A percentile compares a stretch with the other conserved stretches of the same genome.
phyloP scores from a whole-genome alignment of 2,113 vertebrate genomes.

The Corythoichthys intestinalis region DNA sequence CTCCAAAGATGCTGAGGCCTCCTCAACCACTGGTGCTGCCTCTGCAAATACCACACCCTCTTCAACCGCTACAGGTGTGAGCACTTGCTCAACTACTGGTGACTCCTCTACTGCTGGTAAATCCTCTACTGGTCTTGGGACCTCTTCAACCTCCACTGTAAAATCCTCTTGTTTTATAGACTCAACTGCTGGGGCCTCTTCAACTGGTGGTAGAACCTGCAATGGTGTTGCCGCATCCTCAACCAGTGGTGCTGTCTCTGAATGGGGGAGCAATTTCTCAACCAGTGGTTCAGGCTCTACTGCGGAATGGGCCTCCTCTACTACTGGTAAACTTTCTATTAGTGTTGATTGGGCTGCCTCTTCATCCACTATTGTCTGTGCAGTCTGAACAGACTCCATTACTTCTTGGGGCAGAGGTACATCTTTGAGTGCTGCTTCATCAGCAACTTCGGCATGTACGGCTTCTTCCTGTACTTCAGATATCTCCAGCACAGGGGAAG shows the following conservation, averaged over 20 bases:
- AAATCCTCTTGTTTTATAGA: background rate
- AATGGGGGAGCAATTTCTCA: background rate
- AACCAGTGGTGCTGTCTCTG: background rate
- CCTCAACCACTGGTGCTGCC: background rate
- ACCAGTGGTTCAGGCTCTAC: background rate
- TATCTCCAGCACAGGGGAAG: slow-evolving; percentile 41
- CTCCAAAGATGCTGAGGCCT: background rate
- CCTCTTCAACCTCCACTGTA: background rate
- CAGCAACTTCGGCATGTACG: background rate
- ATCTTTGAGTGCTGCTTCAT: slow-evolving; percentile 8
- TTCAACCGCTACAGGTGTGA: background rate
- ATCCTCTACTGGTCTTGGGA: background rate
- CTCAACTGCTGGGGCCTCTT: background rate
- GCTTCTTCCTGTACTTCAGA: slow-evolving; percentile 16
- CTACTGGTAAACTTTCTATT: too few species aligned
- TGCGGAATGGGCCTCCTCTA: background rate
- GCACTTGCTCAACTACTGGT: background rate
- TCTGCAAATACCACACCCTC: background rate
- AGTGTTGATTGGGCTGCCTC: background rate
- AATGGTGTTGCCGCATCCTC: background rate
- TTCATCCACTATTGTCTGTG: background rate
- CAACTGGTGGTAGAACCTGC: background rate
- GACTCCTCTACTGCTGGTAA: background rate
- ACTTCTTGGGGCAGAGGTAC: background rate
- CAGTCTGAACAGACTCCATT: background rate